Evolutionary conservation across 1,140 invertebrate genomes (phyloP), one percentile per base, ranked within the genome.

Genomic region (Macrostomum lignano): DNA sequence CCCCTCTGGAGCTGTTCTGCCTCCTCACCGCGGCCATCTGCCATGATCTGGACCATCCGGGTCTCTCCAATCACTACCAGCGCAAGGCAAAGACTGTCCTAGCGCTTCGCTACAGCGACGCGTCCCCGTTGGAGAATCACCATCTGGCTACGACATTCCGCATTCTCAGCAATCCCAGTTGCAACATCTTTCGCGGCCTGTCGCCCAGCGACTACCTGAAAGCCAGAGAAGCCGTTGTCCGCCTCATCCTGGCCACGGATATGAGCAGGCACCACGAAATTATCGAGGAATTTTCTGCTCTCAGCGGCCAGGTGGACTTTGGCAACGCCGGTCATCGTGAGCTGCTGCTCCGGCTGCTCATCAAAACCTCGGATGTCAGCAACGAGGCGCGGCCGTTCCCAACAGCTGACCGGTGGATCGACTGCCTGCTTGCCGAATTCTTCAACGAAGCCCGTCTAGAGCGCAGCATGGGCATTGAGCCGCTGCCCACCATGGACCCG

Each of bases 181-280:
- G 70, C 48, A 74, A 75, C 53, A 73, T 78, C 37, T 67, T 76
- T 43, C 62, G 65, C 33, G 68, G 68, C 41, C 61, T 74, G 36
- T n/a, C n/a, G n/a, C n/a, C n/a, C n/a, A n/a, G n/a, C n/a, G n/a
- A n/a, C n/a, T n/a, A n/a, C n/a, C n/a, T n/a, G n/a, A n/a, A n/a
- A n/a, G n/a, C n/a, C n/a, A n/a, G n/a, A n/a, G n/a, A n/a, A n/a
- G n/a, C n/a, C n/a, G n/a, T n/a, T n/a, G n/a, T n/a, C n/a, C n/a
- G 74, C 10, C 75, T 73, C 53, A 76, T 77, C 36, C 54, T 78
- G 25, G 72, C 73, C 3, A 77, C 74, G 10, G 74, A 77, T 50
- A 77, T 78, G 74, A 72, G 73, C 1, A 66, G 73, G 36, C 74
- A 78, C 51, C 75, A 74, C 59, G 73, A 77, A 53, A 77, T 78